phyloP scores from a whole-genome alignment of 2,888 invertebrate species.

The Drosophila mettleri region DNA sequence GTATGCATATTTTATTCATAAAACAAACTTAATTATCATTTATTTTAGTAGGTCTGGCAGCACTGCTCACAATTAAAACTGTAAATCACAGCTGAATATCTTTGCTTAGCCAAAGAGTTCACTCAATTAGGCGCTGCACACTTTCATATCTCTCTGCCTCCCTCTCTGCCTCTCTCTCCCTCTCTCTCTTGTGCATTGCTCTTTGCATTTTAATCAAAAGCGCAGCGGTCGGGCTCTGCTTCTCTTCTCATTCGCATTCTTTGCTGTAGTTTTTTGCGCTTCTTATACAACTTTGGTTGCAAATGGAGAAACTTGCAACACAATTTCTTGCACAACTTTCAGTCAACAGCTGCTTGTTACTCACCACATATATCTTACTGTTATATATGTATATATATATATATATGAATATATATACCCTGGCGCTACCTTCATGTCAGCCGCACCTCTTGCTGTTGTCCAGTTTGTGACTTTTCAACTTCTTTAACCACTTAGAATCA shows the following conservation, averaged over 20 bases:
- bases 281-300: conserved; percentile 22
- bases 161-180: neutral
- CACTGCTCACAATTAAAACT: conserved; percentile 11
- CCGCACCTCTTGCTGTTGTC: conserved; percentile 27
- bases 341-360: conserved; percentile 65
- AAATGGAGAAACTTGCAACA: conserved; percentile 56
- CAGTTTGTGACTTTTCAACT: conserved; percentile 75
- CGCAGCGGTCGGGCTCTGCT: conserved; percentile 2
- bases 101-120: conserved; percentile 12
- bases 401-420: neutral
- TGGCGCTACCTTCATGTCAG: neutral
- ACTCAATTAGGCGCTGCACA: conserved; percentile 4
- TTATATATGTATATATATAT: neutral
- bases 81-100: conserved; percentile 12
- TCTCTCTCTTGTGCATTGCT: neutral
- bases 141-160: neutral
- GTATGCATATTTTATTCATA: neutral
- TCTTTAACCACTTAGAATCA: conserved; percentile 79
- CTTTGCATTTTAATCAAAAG: conserved; percentile 25
- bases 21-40: neutral
- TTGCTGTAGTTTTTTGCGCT: conserved; percentile 16
- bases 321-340: conserved; percentile 63
- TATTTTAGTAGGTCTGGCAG: neutral
- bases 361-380: conserved; percentile 1
- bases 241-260: conserved; percentile 19